A percentile compares a stretch with the other conserved stretches of the same genome.
Conservation (phyloP, 2,113 vertebrate species). For the Alces alces region DNA sequence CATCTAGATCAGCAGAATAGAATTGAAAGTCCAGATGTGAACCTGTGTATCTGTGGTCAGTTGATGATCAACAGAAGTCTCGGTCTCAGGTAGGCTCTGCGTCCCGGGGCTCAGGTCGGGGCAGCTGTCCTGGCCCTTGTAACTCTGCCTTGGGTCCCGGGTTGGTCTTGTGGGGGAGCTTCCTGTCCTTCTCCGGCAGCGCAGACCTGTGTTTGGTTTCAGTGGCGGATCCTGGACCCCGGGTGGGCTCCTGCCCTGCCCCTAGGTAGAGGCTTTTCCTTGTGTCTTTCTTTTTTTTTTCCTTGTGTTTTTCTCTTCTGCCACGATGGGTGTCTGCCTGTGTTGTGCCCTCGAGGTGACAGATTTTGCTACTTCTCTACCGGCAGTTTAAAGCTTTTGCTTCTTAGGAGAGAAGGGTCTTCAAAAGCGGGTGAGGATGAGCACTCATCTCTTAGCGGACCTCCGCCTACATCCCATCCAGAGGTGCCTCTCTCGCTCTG, state of each 20-base stretch:
- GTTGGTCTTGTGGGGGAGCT: too few species aligned
- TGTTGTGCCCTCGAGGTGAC: not conserved
- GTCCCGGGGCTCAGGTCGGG: not conserved
- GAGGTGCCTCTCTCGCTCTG: not conserved
- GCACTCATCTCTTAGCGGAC: not conserved
- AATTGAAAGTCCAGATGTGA: not conserved
- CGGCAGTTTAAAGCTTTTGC: not conserved
- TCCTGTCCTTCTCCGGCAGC: not conserved
- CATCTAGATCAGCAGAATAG: not conserved
- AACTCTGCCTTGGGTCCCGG: not conserved
- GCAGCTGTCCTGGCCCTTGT: too few species aligned
- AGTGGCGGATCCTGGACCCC: not conserved
- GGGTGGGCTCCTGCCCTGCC: not conserved
- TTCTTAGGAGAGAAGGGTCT: not conserved
- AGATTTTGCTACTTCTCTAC: not conserved
- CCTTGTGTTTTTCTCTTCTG: not conserved
- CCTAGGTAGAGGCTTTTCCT: not conserved
- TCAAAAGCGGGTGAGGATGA: not conserved
- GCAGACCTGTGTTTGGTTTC: not conserved
- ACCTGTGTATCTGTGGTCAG: not conserved
- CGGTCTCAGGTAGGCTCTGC: not conserved
- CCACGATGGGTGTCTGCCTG: not conserved
- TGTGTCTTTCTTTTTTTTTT: not conserved
- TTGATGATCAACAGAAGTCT: not conserved
- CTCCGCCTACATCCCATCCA: too few species aligned